Percentiles rank a stretch among this genome's conserved stretches.
These are phyloP conservation scores for Pygoscelis adeliae DNA, from an alignment of 2,113 vertebrate genomes.

Conservation along the genomic window DNA sequence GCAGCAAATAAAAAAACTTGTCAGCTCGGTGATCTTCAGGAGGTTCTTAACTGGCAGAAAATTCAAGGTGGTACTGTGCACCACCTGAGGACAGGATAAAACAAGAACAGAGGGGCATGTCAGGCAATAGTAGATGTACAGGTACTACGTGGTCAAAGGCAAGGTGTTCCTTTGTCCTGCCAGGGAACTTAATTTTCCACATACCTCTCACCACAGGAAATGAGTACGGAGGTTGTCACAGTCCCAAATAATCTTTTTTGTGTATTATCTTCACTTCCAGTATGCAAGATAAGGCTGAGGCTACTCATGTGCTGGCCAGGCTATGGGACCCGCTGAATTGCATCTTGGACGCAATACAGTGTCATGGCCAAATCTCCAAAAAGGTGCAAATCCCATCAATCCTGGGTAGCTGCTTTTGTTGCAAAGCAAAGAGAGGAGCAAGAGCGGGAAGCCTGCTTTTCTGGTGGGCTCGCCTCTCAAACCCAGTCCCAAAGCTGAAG, in stretches of 20 bases:
- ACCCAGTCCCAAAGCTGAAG: not conserved
- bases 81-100: not conserved
- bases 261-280: not conserved
- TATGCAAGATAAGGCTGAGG: not conserved
- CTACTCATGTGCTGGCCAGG: not conserved
- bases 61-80: not conserved
- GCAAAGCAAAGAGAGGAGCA: not conserved
- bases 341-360: not conserved
- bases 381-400: fast-evolving
- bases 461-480: not conserved
- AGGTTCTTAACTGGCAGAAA: not conserved
- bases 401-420: not conserved
- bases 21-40: not conserved
- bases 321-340: not conserved
- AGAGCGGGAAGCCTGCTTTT: not conserved
- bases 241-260: not conserved
- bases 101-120: fast-evolving
- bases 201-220: not conserved
- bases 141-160: not conserved
- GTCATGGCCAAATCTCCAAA: not conserved
- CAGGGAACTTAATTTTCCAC: not conserved
- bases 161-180: not conserved
- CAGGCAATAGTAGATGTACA: not conserved
- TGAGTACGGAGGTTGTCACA: not conserved
- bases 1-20: not conserved